Evolutionary conservation across 2,113 vertebrate genomes (phyloP).

Genomic region (Diadophis punctatus): DNA sequence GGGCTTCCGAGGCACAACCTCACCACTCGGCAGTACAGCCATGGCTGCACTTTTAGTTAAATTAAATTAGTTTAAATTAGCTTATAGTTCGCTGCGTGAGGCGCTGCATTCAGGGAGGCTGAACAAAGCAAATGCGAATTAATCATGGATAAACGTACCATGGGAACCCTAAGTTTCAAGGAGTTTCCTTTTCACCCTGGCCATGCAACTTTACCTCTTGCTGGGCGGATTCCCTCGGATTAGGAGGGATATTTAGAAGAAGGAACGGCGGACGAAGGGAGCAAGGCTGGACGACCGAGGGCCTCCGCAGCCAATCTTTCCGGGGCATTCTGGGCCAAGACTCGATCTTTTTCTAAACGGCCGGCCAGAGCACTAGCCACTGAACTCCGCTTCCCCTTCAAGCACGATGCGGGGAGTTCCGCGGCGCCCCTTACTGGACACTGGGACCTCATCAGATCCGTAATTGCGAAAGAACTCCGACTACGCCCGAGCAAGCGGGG

Average conservation of each 20-base stretch:
- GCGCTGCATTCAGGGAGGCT: not conserved
- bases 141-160: not conserved
- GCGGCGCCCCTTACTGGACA: not conserved
- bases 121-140: not conserved
- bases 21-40: not conserved
- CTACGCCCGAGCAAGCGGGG: not conserved
- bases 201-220: not conserved
- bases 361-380: not conserved
- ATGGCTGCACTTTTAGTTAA: not conserved
- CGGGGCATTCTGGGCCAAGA: not conserved
- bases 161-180: not conserved
- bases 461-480: not conserved
- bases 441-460: not conserved
- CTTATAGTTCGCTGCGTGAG: not conserved
- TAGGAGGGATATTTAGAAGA: not conserved
- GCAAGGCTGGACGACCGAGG: not conserved
- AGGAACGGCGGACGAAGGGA: not conserved
- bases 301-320: not conserved
- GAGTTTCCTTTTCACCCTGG: not conserved
- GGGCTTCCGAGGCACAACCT: not conserved
- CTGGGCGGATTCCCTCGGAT: not conserved
- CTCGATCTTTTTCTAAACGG: not conserved
- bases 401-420: not conserved
- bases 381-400: not conserved
- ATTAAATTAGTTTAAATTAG: not conserved